Evolutionary conservation across 2,797 vertebrate genomes (phyloP).

Genomic region (Sylvilagus floridanus): DNA sequence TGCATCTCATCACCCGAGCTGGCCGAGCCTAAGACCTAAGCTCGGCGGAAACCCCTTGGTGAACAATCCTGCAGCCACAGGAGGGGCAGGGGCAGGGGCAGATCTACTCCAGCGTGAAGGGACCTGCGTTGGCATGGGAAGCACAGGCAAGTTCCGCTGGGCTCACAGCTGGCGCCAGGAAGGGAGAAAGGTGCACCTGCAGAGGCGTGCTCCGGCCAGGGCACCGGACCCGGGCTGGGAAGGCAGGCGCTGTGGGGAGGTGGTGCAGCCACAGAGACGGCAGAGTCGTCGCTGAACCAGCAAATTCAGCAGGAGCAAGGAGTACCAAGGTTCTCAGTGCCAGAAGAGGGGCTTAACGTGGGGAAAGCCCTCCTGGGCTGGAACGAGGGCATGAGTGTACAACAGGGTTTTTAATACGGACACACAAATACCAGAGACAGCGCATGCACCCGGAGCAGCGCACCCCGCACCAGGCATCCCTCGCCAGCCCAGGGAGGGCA

Average conservation of each 20-base stretch:
- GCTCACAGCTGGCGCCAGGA: accelerated
- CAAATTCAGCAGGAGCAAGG: no score
- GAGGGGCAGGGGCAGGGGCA: not conserved
- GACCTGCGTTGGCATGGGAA: accelerated
- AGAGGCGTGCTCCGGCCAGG: not conserved
- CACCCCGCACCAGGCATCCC: no score
- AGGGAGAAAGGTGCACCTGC: not conserved
- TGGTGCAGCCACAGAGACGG: accelerated
- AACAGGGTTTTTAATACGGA: not conserved
- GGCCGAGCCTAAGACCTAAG: not conserved
- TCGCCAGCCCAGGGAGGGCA: not conserved
- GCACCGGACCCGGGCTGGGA: not conserved
- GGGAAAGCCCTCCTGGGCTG: not conserved
- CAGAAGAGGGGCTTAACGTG: not conserved
- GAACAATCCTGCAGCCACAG: not conserved
- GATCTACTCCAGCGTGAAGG: not conserved
- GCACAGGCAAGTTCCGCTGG: not conserved
- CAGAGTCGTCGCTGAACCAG: no score
- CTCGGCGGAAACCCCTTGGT: not conserved
- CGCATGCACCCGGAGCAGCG: no score
- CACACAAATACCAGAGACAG: not conserved
- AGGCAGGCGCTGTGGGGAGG: not conserved
- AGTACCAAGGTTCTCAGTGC: not conserved
- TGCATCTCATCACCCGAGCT: not conserved
- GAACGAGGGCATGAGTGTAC: not conserved